phyloP scores from a whole-genome alignment of 2,888 invertebrate genomes.

The Nyleta sp. region DNA sequence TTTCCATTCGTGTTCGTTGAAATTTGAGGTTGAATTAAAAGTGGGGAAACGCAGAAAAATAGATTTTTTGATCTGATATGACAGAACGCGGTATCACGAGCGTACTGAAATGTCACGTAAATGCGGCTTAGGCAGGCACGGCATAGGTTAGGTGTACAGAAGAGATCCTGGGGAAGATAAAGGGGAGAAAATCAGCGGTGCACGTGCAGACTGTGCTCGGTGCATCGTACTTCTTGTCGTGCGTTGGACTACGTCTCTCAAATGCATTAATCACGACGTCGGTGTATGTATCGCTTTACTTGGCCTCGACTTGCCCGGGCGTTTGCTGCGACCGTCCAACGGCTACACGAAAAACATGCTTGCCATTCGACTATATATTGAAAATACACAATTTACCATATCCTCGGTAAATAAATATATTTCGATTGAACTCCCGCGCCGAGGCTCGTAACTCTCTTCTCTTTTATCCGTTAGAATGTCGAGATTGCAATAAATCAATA shows the following conservation, averaged over 20 bases:
- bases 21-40: slow-evolving; percentile 19
- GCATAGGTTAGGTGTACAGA: slow-evolving; percentile 65
- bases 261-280: slow-evolving; percentile 79
- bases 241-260: slow-evolving; percentile 73
- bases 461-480: background rate
- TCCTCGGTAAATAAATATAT: slow-evolving; percentile 30
- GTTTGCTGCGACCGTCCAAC: slow-evolving; percentile 45
- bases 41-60: slow-evolving; percentile 26
- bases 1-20: background rate
- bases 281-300: slow-evolving; percentile 63
- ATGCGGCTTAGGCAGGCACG: slow-evolving; percentile 52
- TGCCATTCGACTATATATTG: slow-evolving; percentile 49
- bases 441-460: slow-evolving; percentile 8
- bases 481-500: background rate
- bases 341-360: slow-evolving; percentile 51
- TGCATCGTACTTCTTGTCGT: slow-evolving; percentile 72
- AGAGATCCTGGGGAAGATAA: slow-evolving; percentile 74
- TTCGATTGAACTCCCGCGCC: slow-evolving; percentile 7
- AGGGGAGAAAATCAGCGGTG: slow-evolving; percentile 78
- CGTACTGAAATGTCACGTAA: slow-evolving; percentile 66
- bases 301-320: slow-evolving; percentile 59
- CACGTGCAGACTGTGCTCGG: slow-evolving; percentile 75
- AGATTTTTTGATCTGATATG: slow-evolving; percentile 56
- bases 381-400: slow-evolving; percentile 49
- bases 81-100: slow-evolving; percentile 68